A percentile compares a stretch with the other conserved stretches of the same genome.
These are phyloP conservation scores for Lepilemur septentrionalis DNA, from an alignment of 2,797 vertebrate genomes.

Conservation along the genomic window DNA sequence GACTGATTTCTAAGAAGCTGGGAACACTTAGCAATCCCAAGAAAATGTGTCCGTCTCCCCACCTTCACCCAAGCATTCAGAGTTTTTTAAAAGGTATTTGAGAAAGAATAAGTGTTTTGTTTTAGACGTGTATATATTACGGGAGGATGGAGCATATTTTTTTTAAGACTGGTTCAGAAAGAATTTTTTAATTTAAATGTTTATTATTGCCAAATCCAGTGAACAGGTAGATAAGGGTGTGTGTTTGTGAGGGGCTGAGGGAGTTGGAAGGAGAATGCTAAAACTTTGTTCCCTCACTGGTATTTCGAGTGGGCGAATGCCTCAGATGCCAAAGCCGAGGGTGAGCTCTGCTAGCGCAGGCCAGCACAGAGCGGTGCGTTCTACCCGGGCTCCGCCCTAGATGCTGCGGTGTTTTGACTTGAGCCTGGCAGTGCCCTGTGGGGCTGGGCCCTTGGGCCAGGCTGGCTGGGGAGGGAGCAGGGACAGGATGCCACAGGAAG, in stretches of 20 bases:
- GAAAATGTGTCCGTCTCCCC: neutral
- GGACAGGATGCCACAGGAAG: too few relatives aligned
- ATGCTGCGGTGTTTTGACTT: neutral
- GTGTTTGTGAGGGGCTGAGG: neutral
- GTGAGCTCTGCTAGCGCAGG: neutral
- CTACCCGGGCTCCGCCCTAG: neutral
- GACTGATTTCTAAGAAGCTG: neutral
- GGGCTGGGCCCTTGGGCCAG: neutral
- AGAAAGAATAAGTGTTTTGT: neutral
- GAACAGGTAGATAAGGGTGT: neutral
- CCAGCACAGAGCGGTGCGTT: neutral
- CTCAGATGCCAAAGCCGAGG: neutral
- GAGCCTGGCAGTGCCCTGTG: neutral
- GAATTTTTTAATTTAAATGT: neutral
- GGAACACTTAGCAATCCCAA: neutral
- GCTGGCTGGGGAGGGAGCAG: neutral
- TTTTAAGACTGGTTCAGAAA: neutral
- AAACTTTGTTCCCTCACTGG: neutral
- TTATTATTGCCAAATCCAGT: neutral
- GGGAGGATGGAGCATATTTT: neutral
- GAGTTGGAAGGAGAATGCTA: neutral
- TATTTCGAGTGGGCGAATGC: neutral
- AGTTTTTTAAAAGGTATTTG: neutral
- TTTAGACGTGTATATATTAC: neutral
- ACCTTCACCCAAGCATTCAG: neutral